Base-by-base conservation (phyloP, 2,797 vertebrate genomes). In the Phoebastria nigripes region DNA sequence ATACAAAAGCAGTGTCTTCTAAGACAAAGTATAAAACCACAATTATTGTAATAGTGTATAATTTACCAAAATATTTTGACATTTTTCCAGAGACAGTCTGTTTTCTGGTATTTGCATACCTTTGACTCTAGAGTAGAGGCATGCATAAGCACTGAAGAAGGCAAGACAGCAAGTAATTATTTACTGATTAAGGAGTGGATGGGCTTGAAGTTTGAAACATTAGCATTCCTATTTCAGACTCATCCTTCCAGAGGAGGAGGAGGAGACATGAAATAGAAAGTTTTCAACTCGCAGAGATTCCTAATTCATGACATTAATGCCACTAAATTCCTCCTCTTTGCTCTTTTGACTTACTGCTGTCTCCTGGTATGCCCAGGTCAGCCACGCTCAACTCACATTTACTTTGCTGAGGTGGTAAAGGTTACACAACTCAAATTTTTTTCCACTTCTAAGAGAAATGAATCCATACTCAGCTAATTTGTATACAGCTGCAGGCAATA, bases 401-500 rank as follows among this genome's bases (percentile, higher is more conserved):
- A 85, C 90, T 89, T 89, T 24, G n/a, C 46, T 22, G 63, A 89
- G 52, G 66, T 93, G 69, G 67, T 77, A 92, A 95, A 97, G 97
- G 97, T 96, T 91, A 96, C 55, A 56, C 31, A 85, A 62, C 55
- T 92, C 55, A 37, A 12, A 11, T 71, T 90, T 93, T 85, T 96
- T 96, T 91, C 83, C 87, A 82, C 94, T 97, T 97, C 92, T 94
- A 97, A 96, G 94, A 80, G 85, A 98, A 97, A 96, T 96, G 61
- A 97, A 97, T 97, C 95, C 96, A 97, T 98, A 98, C 94, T 87
- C 93, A 97, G 94, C 96, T 98, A 97, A 98, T 98, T 97, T 98
- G 97, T 98, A 97, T 97, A 98, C 97, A 98, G 97, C 97, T 98
- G 96, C 94, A 94, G 96, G 97, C 96, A 97, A 97, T 97, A 98